phyloP scores from a whole-genome alignment of 2,113 vertebrate genomes.

The Stomatorhinus ivindoensis region DNA sequence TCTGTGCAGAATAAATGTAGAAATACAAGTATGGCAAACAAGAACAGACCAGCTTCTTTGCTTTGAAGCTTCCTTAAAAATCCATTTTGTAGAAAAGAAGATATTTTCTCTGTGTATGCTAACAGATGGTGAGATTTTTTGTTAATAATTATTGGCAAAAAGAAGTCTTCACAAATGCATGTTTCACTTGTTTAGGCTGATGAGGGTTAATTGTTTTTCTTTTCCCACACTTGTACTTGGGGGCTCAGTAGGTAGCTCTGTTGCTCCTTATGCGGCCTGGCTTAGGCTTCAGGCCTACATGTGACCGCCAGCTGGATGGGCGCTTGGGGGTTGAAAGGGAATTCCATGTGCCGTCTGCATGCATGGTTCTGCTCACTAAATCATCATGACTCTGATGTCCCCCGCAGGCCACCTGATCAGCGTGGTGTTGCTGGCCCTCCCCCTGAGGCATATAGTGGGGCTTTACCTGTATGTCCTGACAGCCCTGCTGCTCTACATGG shows the following conservation, averaged over 20 bases:
- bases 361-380: background rate
- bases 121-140: background rate
- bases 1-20: background rate
- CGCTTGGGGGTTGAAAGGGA: background rate
- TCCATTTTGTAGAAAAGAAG: background rate
- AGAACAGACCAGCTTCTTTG: background rate
- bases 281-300: background rate
- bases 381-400: background rate
- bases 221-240: background rate
- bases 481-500: constrained; percentile 61
- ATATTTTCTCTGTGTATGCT: background rate
- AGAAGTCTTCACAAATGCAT: background rate
- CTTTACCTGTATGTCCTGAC: constrained; percentile 73
- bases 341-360: background rate
- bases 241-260: background rate
- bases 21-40: background rate
- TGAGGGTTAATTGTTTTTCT: background rate
- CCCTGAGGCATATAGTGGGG: constrained; percentile 66
- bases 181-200: background rate
- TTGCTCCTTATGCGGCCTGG: background rate
- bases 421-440: constrained; percentile 61
- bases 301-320: background rate
- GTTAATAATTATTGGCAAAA: background rate
- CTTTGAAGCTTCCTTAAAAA: background rate
- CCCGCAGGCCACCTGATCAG: constrained; percentile 67